phyloP scores from a whole-genome alignment of 2,113 vertebrate genomes.

The Spea multiplicata region DNA sequence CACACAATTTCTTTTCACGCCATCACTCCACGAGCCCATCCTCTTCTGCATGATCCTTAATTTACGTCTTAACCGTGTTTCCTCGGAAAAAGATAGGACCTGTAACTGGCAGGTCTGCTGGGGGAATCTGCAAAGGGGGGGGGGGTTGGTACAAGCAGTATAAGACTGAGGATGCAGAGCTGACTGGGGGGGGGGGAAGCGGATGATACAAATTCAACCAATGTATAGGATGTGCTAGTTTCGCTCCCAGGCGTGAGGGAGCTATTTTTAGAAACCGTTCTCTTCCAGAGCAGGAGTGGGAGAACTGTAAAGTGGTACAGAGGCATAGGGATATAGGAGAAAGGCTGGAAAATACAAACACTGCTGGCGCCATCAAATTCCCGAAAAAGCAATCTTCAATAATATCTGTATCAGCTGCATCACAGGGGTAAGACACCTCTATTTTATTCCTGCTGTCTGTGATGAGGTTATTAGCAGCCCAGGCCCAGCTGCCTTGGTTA shows the following conservation, averaged over 20 bases:
- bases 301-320: slow-evolving; percentile 34
- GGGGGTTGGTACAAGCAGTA: neutral
- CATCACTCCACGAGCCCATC: too few species aligned
- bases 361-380: neutral
- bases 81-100: neutral
- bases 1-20: too few species aligned
- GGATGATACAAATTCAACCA: slow-evolving; percentile 25
- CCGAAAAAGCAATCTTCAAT: neutral
- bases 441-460: neutral
- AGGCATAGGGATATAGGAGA: slow-evolving; percentile 34
- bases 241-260: slow-evolving; percentile 41
- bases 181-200: slow-evolving; percentile 5
- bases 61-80: neutral
- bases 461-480: neutral
- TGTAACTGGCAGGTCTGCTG: neutral
- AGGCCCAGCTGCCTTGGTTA: slow-evolving; percentile 16
- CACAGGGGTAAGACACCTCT: slow-evolving; percentile 11
- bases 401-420: neutral
- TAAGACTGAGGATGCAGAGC: neutral
- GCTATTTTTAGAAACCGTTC: slow-evolving; percentile 47
- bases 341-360: slow-evolving; percentile 17
- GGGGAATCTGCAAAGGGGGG: neutral
- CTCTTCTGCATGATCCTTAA: neutral
- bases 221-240: slow-evolving; percentile 32
- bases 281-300: slow-evolving; percentile 43